A percentile compares a stretch with the other conserved stretches of the same genome.
phyloP scores from a whole-genome alignment of 1,140 invertebrate genomes.

The Drosophila subobscura region DNA sequence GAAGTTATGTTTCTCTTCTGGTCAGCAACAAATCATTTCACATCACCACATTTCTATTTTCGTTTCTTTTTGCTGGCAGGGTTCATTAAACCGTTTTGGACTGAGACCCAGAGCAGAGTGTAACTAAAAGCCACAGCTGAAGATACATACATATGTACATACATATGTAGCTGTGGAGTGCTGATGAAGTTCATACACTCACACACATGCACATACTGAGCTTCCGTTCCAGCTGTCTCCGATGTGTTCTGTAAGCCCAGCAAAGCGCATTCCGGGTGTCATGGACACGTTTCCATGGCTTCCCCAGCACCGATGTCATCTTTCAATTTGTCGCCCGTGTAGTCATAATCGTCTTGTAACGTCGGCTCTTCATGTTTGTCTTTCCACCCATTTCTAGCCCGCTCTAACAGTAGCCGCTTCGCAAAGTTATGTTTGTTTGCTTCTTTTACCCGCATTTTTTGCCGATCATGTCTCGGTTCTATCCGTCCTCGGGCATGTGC shows the following conservation, averaged over 20 bases:
- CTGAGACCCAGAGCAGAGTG: slow-evolving; percentile 52
- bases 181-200: slow-evolving; percentile 20
- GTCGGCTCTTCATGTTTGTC: slow-evolving; percentile 20
- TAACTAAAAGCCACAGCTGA: slow-evolving; percentile 57
- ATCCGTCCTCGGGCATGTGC: slow-evolving; percentile 11
- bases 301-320: slow-evolving; percentile 49
- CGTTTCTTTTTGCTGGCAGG: slow-evolving; percentile 14
- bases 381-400: background rate
- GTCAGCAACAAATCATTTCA: slow-evolving; percentile 70
- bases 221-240: slow-evolving; percentile 44
- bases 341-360: slow-evolving; percentile 64
- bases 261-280: slow-evolving; percentile 60
- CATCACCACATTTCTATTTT: slow-evolving; percentile 57
- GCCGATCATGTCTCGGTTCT: slow-evolving; percentile 34
- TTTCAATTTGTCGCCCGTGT: slow-evolving; percentile 71
- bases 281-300: slow-evolving; percentile 58
- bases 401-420: no score
- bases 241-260: slow-evolving; percentile 20
- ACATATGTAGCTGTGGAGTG: slow-evolving; percentile 27
- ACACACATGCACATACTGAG: slow-evolving; percentile 37
- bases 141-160: slow-evolving; percentile 12
- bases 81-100: slow-evolving; percentile 76
- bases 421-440: no score
- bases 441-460: slow-evolving; percentile 12
- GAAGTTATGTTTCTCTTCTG: slow-evolving; percentile 59